A percentile compares a stretch with the other conserved stretches of the same genome.
These are phyloP conservation scores for Mionectes olivaceus DNA, from an alignment of 2,797 vertebrate species.

Conservation along the genomic window DNA sequence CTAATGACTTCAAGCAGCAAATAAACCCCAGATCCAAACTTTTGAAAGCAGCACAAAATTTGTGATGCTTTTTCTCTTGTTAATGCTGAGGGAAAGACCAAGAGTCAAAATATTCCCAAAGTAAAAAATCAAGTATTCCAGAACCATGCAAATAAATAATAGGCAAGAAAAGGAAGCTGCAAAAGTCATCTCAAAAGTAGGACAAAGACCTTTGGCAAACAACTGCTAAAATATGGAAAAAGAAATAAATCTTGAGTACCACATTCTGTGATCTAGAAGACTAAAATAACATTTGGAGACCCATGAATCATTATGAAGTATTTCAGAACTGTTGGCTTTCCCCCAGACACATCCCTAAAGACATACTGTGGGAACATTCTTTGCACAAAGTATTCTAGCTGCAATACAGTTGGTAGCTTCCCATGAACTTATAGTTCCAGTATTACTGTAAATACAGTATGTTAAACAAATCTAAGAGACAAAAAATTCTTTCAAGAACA, in stretches of 20 bases:
- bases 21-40: not conserved
- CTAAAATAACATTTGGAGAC: constrained; percentile 35
- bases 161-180: not conserved
- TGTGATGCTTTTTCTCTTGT: not conserved
- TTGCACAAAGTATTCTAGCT: constrained; percentile 5
- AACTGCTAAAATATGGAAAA: constrained; percentile 29
- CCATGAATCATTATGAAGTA: constrained; percentile 41
- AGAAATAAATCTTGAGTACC: constrained; percentile 25
- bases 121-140: not conserved
- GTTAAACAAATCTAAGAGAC: not conserved
- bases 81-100: not conserved
- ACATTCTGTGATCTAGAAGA: constrained; percentile 29
- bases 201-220: constrained; percentile 39
- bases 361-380: constrained; percentile 36
- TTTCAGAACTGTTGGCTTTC: constrained; percentile 37
- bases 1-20: not conserved
- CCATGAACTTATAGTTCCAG: constrained; percentile 7
- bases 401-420: constrained; percentile 8
- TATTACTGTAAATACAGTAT: constrained; percentile 33
- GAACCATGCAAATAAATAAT: not conserved
- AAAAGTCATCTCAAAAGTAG: constrained; percentile 22
- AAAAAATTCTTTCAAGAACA: not conserved
- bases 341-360: constrained; percentile 4
- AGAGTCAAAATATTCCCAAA: constrained; percentile 26
- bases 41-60: not conserved